Percentiles rank a stretch among this genome's conserved stretches.
These are phyloP conservation scores for Phyllopteryx taeniolatus DNA, from an alignment of 2,113 vertebrate genomes.

Conservation along the genomic window DNA sequence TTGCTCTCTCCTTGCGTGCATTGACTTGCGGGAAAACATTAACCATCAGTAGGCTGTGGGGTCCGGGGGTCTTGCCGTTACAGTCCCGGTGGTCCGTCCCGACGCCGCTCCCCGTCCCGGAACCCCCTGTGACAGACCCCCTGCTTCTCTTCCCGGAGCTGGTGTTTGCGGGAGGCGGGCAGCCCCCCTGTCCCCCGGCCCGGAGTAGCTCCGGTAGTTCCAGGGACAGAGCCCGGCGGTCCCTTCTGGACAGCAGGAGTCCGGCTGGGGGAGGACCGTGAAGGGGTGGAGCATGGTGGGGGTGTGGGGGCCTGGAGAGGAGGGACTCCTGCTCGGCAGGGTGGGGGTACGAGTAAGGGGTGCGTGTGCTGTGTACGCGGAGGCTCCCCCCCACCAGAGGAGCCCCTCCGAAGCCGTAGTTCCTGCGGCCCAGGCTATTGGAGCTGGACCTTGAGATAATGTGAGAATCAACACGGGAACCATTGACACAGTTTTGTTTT, in stretches of 20 bases:
- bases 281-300: conserved; percentile 43
- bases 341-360: conserved; percentile 65
- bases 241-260: conserved; percentile 52
- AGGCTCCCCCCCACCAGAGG: conserved; percentile 70
- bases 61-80: conserved; percentile 83
- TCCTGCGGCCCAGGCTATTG: conserved; percentile 84
- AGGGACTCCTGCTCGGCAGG: conserved; percentile 85
- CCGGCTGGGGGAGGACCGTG: conserved; percentile 56
- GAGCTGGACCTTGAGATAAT: conserved; percentile 80
- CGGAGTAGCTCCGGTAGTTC: conserved; percentile 81
- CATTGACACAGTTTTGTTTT: not conserved
- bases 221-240: conserved; percentile 85
- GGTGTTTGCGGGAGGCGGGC: conserved; percentile 19
- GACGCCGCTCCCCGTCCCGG: conserved; percentile 19
- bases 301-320: conserved; percentile 66
- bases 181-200: conserved; percentile 44
- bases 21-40: conserved; percentile 91
- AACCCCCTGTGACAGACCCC: conserved; percentile 43
- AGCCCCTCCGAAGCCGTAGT: conserved; percentile 51
- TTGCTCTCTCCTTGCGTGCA: conserved; percentile 76
- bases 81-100: conserved; percentile 81
- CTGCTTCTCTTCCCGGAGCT: conserved; percentile 56
- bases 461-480: not conserved
- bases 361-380: conserved; percentile 68
- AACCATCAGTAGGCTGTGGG: conserved; percentile 69